Evolutionary conservation across 53 echinoderm and acorn worm species (phyloP).

Genomic region (Paelopatides confundens): DNA sequence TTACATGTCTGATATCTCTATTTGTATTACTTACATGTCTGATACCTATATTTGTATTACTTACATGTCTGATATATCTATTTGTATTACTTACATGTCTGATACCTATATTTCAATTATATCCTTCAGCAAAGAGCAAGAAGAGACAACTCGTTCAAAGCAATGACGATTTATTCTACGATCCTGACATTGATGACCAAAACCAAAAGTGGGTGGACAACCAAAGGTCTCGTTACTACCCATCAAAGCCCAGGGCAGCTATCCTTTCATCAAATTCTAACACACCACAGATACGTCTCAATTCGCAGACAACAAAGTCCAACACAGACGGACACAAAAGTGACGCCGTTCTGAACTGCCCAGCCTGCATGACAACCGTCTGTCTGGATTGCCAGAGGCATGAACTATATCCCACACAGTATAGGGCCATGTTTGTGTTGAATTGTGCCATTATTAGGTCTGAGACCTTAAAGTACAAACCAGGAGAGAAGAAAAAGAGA

Average conservation of each 20-base stretch:
- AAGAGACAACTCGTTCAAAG: conserved; percentile 77
- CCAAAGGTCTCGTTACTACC: conserved; percentile 85
- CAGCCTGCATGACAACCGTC: conserved; percentile 93
- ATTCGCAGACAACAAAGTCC: neutral
- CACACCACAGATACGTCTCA: neutral
- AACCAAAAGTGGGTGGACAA: conserved; percentile 96
- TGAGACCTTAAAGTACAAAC: conserved; percentile 77
- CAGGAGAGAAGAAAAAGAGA: conserved; percentile 64
- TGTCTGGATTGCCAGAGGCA: conserved; percentile 98
- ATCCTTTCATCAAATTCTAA: neutral
- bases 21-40: neutral
- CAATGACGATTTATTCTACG: conserved; percentile 95
- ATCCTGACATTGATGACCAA: conserved; percentile 91
- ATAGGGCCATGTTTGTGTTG: conserved; percentile 93
- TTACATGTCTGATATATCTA: too few species aligned
- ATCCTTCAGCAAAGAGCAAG: conserved; percentile 64
- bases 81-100: neutral
- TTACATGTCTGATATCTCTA: too few species aligned
- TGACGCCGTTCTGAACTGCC: conserved; percentile 96
- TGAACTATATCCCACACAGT: conserved; percentile 92
- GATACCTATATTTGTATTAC: neutral
- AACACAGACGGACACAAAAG: conserved; percentile 35
- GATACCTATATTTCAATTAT: neutral
- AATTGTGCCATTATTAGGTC: conserved; percentile 84
- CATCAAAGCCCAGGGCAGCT: conserved; percentile 1